phyloP scores from a whole-genome alignment of 2,797 vertebrate genomes.

The Eurystomus glaucurus region DNA sequence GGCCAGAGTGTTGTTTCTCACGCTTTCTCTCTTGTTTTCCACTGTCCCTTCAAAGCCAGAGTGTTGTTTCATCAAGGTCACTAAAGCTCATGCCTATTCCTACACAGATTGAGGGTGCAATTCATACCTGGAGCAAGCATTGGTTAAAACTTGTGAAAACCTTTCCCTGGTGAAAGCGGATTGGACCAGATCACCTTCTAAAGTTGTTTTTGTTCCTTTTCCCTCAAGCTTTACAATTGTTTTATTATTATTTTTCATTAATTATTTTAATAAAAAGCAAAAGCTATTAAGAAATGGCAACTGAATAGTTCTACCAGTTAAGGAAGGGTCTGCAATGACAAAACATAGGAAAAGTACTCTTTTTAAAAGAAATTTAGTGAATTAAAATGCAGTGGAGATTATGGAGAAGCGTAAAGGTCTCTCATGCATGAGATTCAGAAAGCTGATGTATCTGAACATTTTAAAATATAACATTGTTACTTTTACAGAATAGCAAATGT shows the following conservation, averaged over 20 bases:
- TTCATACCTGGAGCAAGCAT: neutral
- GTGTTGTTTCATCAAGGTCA: too few species aligned
- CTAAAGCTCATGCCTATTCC: too few species aligned
- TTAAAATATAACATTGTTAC: neutral
- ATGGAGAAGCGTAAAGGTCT: neutral
- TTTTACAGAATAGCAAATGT: neutral
- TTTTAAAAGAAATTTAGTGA: neutral
- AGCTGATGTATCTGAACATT: neutral
- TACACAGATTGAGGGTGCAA: neutral
- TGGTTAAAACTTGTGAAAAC: neutral
- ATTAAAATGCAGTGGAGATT: neutral
- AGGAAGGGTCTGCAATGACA: neutral
- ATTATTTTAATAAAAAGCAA: neutral
- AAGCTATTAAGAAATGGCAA: neutral
- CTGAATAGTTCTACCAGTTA: neutral
- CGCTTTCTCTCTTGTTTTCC: too few species aligned
- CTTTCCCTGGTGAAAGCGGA: neutral
- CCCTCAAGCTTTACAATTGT: rapidly evolving
- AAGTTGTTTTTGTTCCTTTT: neutral
- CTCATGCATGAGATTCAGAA: neutral
- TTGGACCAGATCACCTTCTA: rapidly evolving
- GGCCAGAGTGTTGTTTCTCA: too few species aligned
- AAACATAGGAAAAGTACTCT: neutral
- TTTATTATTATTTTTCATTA: neutral
- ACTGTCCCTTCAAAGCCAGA: too few species aligned